Conservation (phyloP, 2,797 vertebrate species). For the Pseudochirops corinnae region DNA sequence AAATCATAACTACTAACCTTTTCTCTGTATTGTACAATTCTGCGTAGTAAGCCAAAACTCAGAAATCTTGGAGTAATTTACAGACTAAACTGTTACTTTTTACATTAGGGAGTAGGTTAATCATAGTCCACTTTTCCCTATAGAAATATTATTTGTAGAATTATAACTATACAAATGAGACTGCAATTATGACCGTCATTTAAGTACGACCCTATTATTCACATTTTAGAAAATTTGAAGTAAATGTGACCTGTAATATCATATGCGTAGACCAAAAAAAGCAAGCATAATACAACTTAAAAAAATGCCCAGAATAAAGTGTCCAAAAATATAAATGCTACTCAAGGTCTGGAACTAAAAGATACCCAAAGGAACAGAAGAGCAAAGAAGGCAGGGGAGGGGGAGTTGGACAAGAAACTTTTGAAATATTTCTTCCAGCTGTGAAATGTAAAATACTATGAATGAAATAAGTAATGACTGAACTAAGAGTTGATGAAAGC, state of each 20-base stretch:
- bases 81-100: conserved; percentile 46
- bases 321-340: conserved; percentile 18
- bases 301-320: not conserved
- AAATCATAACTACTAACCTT: not conserved
- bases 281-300: not conserved
- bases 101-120: conserved; percentile 23
- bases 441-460: too few species aligned
- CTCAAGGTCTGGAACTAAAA: conserved; percentile 51
- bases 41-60: not conserved
- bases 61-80: not conserved
- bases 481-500: too few species aligned
- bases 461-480: too few species aligned
- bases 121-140: not conserved
- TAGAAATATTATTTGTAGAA: conserved; percentile 22
- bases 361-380: not conserved
- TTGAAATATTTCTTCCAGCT: too few species aligned
- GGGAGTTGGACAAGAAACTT: too few species aligned
- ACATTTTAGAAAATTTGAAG: conserved; percentile 23
- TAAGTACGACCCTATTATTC: conserved; percentile 11
- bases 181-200: conserved; percentile 5
- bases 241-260: not conserved
- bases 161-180: conserved; percentile 54
- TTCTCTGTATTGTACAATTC: not conserved
- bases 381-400: too few species aligned
- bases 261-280: not conserved